phyloP scores from a whole-genome alignment of 2,888 invertebrate genomes.

The Tipula lateralis region DNA sequence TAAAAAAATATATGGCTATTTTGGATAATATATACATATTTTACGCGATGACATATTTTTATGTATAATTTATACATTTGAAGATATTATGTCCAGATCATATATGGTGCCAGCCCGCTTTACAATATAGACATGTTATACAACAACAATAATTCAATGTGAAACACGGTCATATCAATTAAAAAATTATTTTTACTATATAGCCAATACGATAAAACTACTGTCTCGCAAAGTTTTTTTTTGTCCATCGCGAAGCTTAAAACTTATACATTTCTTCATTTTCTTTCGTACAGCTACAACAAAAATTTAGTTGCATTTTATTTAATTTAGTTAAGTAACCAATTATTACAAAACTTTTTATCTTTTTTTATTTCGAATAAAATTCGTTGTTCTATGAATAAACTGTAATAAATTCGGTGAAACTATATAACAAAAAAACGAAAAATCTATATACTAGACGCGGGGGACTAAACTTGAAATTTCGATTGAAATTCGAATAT shows the following conservation, averaged over 20 bases:
- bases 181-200: background rate
- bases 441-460: background rate
- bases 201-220: background rate
- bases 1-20: background rate
- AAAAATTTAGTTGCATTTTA: slow-evolving; percentile 20
- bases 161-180: background rate
- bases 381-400: background rate
- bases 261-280: background rate
- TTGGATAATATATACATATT: background rate
- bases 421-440: slow-evolving; percentile 15
- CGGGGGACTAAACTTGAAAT: background rate
- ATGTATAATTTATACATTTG: background rate
- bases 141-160: background rate
- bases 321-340: slow-evolving; percentile 30
- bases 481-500: background rate
- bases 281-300: background rate
- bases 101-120: background rate
- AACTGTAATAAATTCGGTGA: slow-evolving; percentile 1
- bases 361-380: background rate
- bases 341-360: slow-evolving; percentile 29
- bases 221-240: background rate
- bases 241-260: background rate
- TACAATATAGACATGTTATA: background rate
- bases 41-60: background rate
- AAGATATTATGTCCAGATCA: background rate